Evolutionary conservation across 2,113 vertebrate species (phyloP), one percentile per base, ranked within the genome.

Genomic region (Ameiurus melas): DNA sequence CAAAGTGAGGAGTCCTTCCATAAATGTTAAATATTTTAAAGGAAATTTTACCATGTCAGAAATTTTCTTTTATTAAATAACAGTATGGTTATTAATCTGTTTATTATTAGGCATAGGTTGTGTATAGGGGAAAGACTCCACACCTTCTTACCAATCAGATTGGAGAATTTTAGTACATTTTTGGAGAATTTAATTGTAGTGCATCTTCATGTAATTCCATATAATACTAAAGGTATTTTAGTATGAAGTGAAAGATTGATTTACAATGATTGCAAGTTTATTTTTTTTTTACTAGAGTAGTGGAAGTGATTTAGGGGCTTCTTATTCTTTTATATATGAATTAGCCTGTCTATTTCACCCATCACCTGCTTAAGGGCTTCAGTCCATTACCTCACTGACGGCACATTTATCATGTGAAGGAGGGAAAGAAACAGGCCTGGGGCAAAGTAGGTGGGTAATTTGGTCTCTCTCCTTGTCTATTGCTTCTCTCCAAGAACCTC

Each of bases 401-500:
- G 78, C n/a, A 36, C 82, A 25, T 66, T 70, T 19, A 43, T 87
- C n/a, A 66, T 83, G 57, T 89, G 27, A 85, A 47, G 58, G 55
- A 64, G 17, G 27, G 62, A 53, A 77, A 25, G 84, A 85, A 51
- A 39, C 16, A 47, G 83, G 64, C 20, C 57, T 5, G 10, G n/a
- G 30, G 51, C 33, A 60, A 71, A n/a, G 55, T 39, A 79, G 39
- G 33, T 60, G 39, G 51, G 84, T 85, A 90, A 87, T 87, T 90
- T 85, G 87, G 75, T 81, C 80, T 80, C 73, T 68, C 39, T 87
- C 33, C 30, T 39, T 57, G 27, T 81, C 25, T 70, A 16, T 51
- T 43, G 43, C 75, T 36, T 84, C 82, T 86, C 79, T 89, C 75
- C 66, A 89, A 86, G 90, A 89, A 89, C 85, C 53, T 85, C 68